Conservation (phyloP, 1,140 invertebrate species). For the Drosophila watanabei region DNA sequence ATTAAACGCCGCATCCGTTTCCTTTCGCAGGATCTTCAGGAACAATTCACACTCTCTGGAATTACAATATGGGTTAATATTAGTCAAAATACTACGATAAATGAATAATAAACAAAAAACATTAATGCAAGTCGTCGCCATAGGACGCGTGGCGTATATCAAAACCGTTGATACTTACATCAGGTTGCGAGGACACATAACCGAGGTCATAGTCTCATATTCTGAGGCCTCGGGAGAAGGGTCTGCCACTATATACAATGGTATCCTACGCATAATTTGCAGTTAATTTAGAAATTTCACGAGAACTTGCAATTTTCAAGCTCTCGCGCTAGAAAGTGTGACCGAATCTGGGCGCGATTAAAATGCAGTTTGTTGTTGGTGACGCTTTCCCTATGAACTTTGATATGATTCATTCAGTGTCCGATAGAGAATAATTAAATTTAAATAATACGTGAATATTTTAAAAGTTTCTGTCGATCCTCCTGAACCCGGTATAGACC, state of each 20-base stretch:
- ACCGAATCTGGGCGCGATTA: not conserved
- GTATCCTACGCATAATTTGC: slow-evolving; percentile 34
- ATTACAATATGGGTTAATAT: not conserved
- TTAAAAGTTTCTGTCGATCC: no score
- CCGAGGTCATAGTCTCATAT: slow-evolving; percentile 21
- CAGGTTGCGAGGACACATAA: slow-evolving; percentile 40
- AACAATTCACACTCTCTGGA: slow-evolving; percentile 57
- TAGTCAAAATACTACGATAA: not conserved
- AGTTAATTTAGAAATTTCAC: slow-evolving; percentile 6
- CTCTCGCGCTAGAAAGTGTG: slow-evolving; percentile 38
- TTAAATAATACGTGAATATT: not conserved
- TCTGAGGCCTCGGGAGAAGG: slow-evolving; percentile 9
- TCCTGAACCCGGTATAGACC: not conserved
- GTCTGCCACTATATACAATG: not conserved
- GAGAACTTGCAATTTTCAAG: slow-evolving; percentile 15
- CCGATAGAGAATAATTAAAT: not conserved
- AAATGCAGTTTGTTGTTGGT: not conserved
- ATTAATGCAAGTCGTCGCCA: not conserved
- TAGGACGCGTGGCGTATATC: not conserved
- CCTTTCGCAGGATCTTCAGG: slow-evolving; percentile 31
- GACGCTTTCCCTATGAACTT: not conserved
- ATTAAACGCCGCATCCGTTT: slow-evolving; percentile 10
- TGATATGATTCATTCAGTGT: not conserved
- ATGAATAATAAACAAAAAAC: not conserved
- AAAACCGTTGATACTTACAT: slow-evolving; percentile 38